phyloP scores from a whole-genome alignment of 2,797 vertebrate species.

The Calcarius lapponicus region DNA sequence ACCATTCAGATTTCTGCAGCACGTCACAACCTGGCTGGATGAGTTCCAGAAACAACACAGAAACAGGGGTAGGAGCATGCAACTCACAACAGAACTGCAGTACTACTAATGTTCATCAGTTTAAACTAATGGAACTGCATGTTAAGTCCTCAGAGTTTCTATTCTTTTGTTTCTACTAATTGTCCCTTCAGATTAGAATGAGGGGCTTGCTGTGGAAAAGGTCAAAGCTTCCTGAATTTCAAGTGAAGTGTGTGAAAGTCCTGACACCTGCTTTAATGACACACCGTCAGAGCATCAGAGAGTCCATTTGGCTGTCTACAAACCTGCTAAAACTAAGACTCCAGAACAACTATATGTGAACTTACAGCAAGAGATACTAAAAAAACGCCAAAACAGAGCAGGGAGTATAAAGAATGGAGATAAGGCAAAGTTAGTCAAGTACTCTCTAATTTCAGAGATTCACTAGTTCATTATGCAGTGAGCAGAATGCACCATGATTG shows the following conservation, averaged over 20 bases:
- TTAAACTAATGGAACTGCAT: neutral
- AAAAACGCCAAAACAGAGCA: neutral
- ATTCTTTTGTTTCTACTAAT: neutral
- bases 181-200: neutral
- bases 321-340: neutral
- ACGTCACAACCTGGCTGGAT: neutral
- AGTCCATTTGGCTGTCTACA: neutral
- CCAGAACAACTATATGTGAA: neutral
- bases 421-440: neutral
- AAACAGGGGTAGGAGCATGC: neutral
- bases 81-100: neutral
- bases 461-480: conserved; percentile 1
- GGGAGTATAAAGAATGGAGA: neutral
- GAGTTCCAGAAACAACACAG: conserved; percentile 1
- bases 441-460: conserved; percentile 6
- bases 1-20: conserved; percentile 4
- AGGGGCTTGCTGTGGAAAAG: neutral
- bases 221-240: neutral
- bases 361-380: neutral
- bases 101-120: neutral
- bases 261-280: neutral
- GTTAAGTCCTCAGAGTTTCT: neutral
- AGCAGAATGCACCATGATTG: neutral
- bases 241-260: neutral
- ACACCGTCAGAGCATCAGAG: neutral